Base-by-base conservation (phyloP, 1,140 invertebrate genomes). In the Araneus ventricosus region DNA sequence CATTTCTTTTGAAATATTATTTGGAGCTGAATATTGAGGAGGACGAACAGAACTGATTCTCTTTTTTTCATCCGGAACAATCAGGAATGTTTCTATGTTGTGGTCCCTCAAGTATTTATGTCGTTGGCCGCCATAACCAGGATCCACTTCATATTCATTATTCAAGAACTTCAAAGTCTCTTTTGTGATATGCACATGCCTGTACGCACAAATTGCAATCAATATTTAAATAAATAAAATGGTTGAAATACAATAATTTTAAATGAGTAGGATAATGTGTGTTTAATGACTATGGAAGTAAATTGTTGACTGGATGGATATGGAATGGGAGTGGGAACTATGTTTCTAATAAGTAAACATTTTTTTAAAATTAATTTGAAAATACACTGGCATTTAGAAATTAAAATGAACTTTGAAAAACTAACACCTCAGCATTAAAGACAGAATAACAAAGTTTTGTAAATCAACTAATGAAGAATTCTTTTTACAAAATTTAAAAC, bases 111-210 rank as follows among this genome's bases (percentile, higher is more conserved):
- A 96, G 96, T 98, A 99, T 1, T 97, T 95, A 94, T 99, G 98
- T 61, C 98, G 95, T 70, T 98, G 97, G 0, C 96, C 97, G 0
- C 98, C 98, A 93, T 97, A 96, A 6, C 98, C 98, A 0, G 97
- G 97, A 95, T 99, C 98, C 41, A 99, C 98, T 95, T 98, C 97
- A 95, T 99, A 99, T 94, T 98, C 97, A 52, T 97, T 97, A 80
- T 97, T 97, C 75, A 99, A 96, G 95, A 97, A 98, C 27, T 97
- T 96, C 37, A 99, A 96, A 0, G 98, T 99, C 95, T 99, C 98
- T 95, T 97, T 97, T 0, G 98, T 99, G 88, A 99, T 98, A 95
- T 99, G 98, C n/a, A 99, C 98, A 85, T 98, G 97, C 63, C 98
- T 98, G 95, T 37, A 95, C 95, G 63, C 94, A 84, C 2, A 57